Evolutionary conservation across 2,113 vertebrate genomes (phyloP).

Genomic region (Hylia prasina): DNA sequence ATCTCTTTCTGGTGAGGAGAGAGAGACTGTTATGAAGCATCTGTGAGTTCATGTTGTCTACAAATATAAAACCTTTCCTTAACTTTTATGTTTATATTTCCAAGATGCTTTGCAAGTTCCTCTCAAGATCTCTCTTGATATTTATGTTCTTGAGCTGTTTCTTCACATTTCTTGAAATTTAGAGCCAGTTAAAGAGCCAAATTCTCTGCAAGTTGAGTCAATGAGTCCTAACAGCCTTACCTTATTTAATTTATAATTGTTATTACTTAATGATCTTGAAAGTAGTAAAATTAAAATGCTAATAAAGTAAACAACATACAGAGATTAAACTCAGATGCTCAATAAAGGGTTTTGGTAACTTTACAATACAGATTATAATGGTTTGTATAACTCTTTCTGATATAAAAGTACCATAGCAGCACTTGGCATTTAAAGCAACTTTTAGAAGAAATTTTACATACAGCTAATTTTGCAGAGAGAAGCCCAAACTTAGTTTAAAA

Average conservation of each 20-base stretch:
- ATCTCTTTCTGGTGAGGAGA: neutral
- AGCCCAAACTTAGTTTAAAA: neutral
- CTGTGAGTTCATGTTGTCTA: neutral
- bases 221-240: neutral
- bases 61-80: neutral
- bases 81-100: neutral
- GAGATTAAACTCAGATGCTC: constrained; percentile 26
- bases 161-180: neutral
- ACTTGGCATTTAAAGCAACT: neutral
- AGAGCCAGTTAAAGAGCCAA: neutral
- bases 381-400: neutral
- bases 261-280: constrained; percentile 16
- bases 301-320: constrained; percentile 4
- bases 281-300: constrained; percentile 10
- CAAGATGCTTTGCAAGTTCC: neutral
- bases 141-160: neutral
- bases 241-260: constrained; percentile 11
- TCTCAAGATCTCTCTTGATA: neutral
- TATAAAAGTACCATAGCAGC: neutral
- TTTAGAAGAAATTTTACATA: constrained; percentile 5
- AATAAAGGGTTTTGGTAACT: constrained; percentile 10
- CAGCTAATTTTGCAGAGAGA: neutral
- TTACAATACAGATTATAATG: neutral
- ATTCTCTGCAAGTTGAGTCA: neutral
- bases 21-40: fast-evolving